Evolutionary conservation across 2,888 invertebrate species (phyloP), one percentile per base, ranked within the genome.

Genomic region (Eutolmus rufibarbis): DNA sequence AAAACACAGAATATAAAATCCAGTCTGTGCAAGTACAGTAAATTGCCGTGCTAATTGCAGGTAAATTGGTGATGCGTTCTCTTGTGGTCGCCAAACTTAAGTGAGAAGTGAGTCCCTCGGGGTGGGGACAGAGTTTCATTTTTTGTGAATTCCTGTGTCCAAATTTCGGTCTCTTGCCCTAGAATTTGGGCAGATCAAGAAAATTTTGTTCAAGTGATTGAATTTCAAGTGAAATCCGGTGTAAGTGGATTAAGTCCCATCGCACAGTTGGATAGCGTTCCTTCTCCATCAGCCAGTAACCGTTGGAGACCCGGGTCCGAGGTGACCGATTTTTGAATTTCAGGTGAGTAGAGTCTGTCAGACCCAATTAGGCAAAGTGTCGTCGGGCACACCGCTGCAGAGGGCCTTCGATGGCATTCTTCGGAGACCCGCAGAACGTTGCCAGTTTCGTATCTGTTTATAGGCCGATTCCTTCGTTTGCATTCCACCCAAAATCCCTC

Each of bases 271-370:
- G 85, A 85, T 85, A 85, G 85, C 43, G 9, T 74, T 16, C 14
- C 23, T 19, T 2, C 2, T 16, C n/a, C 5, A 7, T 19, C n/a
- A n/a, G n/a, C n/a, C 51, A 51, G 37, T 7, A 43, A n/a, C 2
- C 82, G 8, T 82, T 51, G 14, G 23, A 23, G 14, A 12, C 66
- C 66, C 66, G 66, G 28, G 9, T 14, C 28, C 12, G 28, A 66
- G 12, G 79, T 12, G 31, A n/a, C 79, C 28, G 46, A 31, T 40
- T 51, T 66, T 66, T 66, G 66, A 66, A 66, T 82, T 82, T 82
- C 82, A 85, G 85, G 85, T 85, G 74, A 85, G 85, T 85, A 57
- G 51, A 74, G 12, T 16, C 51, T 85, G 85, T 85, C 85, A 85
- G 19, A 74, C 19, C 46, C 46, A 74, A 74, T 85, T 85, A 85